phyloP scores from a whole-genome alignment of 2,113 vertebrate genomes.

The Narcine bancroftii region DNA sequence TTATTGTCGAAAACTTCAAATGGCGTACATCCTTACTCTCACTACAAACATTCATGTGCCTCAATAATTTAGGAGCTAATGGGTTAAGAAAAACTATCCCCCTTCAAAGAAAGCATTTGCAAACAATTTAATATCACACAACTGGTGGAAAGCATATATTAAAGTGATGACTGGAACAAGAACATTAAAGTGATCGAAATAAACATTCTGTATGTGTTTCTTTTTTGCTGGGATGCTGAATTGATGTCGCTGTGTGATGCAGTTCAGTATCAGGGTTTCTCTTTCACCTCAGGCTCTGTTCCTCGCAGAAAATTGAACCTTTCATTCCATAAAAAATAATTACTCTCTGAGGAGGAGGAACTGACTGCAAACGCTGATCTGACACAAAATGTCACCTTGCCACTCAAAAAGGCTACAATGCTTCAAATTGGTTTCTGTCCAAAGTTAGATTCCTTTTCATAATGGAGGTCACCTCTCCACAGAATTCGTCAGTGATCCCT shows the following conservation, averaged over 20 bases:
- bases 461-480: conserved; percentile 59
- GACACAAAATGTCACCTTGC: conserved; percentile 88
- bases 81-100: conserved; percentile 20
- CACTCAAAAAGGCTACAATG: conserved; percentile 53
- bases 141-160: background rate
- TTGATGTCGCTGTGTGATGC: conserved; percentile 36
- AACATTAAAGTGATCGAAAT: conserved; percentile 12
- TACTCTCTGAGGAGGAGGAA: conserved; percentile 72
- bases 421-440: conserved; percentile 49
- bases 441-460: conserved; percentile 45
- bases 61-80: background rate
- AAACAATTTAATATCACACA: conserved; percentile 20
- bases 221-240: conserved; percentile 46
- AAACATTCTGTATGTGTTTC: conserved; percentile 35
- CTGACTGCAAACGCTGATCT: conserved; percentile 71
- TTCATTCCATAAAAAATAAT: conserved; percentile 76
- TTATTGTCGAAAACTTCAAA: background rate
- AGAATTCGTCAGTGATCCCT: conserved; percentile 52
- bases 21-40: background rate
- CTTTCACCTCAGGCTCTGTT: conserved; percentile 56
- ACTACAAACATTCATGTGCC: background rate
- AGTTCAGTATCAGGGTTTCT: conserved; percentile 41
- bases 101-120: background rate
- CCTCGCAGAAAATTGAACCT: conserved; percentile 82
- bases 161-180: conserved; percentile 3